Evolutionary conservation across 2,113 vertebrate genomes (phyloP).

Genomic region (Siniperca chuatsi): DNA sequence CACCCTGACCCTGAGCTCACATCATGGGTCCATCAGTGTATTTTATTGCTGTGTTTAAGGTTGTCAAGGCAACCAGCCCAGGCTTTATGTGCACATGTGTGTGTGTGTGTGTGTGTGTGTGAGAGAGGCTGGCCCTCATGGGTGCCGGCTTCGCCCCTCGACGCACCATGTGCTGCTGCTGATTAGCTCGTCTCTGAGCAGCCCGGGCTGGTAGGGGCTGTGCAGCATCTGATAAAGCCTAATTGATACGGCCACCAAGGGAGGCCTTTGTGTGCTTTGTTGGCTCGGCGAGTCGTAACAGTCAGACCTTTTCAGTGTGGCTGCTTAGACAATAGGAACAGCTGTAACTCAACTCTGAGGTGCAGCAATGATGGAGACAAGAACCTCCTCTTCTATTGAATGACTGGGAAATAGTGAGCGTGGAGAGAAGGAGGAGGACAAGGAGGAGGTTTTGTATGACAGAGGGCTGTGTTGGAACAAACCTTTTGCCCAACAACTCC

Average conservation of each 20-base stretch:
- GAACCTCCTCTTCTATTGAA: slow-evolving; percentile 46
- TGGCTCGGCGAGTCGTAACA: slow-evolving; percentile 61
- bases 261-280: slow-evolving; percentile 79
- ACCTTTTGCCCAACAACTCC: slow-evolving; percentile 12
- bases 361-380: slow-evolving; percentile 58
- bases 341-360: slow-evolving; percentile 80
- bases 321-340: slow-evolving; percentile 86
- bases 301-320: slow-evolving; percentile 78
- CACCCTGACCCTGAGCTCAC: slow-evolving; percentile 35
- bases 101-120: slow-evolving; percentile 66
- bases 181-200: slow-evolving; percentile 81
- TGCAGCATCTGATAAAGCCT: slow-evolving; percentile 84
- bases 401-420: slow-evolving; percentile 18
- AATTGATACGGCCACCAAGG: slow-evolving; percentile 75
- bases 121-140: slow-evolving; percentile 65
- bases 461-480: slow-evolving; percentile 13
- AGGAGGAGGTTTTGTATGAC: not conserved
- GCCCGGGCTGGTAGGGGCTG: slow-evolving; percentile 73
- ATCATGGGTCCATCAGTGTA: slow-evolving; percentile 78
- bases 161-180: slow-evolving; percentile 84
- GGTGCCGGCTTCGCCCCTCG: slow-evolving; percentile 71
- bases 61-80: slow-evolving; percentile 82
- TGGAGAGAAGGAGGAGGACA: slow-evolving; percentile 13
- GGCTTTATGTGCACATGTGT: slow-evolving; percentile 63
- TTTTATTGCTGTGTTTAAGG: slow-evolving; percentile 81